Percentiles rank a stretch among this genome's conserved stretches.
These are phyloP conservation scores for Dryocosmus kuriphilus DNA, from an alignment of 2,888 invertebrate genomes.

Conservation along the genomic window DNA sequence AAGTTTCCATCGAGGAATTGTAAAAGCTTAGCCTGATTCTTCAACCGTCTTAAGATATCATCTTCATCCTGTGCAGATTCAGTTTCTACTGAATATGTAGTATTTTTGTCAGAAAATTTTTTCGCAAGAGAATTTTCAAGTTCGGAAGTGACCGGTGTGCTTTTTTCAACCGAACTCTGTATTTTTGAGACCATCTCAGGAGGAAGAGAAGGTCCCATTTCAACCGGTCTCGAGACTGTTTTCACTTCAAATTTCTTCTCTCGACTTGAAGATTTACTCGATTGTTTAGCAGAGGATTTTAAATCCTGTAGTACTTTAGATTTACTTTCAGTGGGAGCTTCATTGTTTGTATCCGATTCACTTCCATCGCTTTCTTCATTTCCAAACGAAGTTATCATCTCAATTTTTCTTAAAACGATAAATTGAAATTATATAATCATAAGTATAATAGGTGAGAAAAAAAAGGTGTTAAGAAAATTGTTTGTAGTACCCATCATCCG, in stretches of 20 bases:
- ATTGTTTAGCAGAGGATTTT: constrained; percentile 45
- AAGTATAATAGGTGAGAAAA: constrained; percentile 22
- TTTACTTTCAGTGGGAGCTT: constrained; percentile 48
- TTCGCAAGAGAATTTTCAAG: neutral
- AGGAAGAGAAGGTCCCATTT: constrained; percentile 61
- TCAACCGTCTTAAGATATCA: constrained; percentile 75
- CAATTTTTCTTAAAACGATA: constrained; percentile 78
- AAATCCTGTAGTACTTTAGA: constrained; percentile 25
- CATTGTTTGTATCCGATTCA: constrained; percentile 59
- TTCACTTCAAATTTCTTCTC: constrained; percentile 39
- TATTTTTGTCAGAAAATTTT: neutral
- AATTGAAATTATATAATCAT: neutral
- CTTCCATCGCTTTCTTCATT: constrained; percentile 77
- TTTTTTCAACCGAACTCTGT: constrained; percentile 57
- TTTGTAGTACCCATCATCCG: constrained; percentile 77
- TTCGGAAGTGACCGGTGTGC: constrained; percentile 12
- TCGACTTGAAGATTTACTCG: constrained; percentile 28
- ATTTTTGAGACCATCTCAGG: constrained; percentile 54
- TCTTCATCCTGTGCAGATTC: constrained; percentile 69
- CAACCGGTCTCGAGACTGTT: constrained; percentile 47
- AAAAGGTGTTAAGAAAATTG: constrained; percentile 66
- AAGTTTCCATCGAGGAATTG: constrained; percentile 76
- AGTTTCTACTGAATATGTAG: neutral
- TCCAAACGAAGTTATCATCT: constrained; percentile 81
- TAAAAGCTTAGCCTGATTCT: constrained; percentile 76